Evolutionary conservation across 1,140 invertebrate species (phyloP).

Genomic region (Leptinotarsa texana): DNA sequence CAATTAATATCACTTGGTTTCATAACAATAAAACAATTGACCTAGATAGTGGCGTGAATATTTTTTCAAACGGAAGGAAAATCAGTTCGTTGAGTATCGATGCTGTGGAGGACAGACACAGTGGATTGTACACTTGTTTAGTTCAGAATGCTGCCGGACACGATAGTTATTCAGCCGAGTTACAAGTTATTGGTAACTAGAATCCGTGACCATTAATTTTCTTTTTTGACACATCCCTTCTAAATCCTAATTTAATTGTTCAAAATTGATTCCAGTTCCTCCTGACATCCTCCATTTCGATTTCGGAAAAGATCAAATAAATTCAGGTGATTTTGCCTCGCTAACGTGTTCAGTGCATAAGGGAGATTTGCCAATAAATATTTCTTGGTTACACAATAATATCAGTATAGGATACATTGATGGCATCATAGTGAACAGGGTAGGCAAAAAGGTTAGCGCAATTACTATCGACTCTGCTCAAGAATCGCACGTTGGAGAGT

Average conservation of each 20-base stretch:
- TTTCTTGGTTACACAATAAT: slow-evolving; percentile 78
- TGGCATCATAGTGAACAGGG: slow-evolving; percentile 73
- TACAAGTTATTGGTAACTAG: slow-evolving; percentile 66
- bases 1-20: slow-evolving; percentile 67
- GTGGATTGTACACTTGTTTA: slow-evolving; percentile 66
- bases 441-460: slow-evolving; percentile 75
- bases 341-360: slow-evolving; percentile 76
- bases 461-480: slow-evolving; percentile 78
- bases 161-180: slow-evolving; percentile 61
- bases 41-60: slow-evolving; percentile 49
- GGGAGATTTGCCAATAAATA: slow-evolving; percentile 75
- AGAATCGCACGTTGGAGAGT: slow-evolving; percentile 75
- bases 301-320: slow-evolving; percentile 77
- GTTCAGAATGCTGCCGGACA: slow-evolving; percentile 63
- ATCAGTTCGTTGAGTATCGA: slow-evolving; percentile 65
- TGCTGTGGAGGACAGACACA: slow-evolving; percentile 60
- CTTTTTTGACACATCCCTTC: slow-evolving; percentile 39
- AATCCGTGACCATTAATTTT: slow-evolving; percentile 9
- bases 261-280: slow-evolving; percentile 61
- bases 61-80: slow-evolving; percentile 56
- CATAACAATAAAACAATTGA: slow-evolving; percentile 59
- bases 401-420: slow-evolving; percentile 65
- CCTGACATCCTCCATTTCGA: slow-evolving; percentile 79
- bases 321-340: slow-evolving; percentile 77
- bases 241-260: slow-evolving; percentile 64